Percentiles rank a stretch among this genome's conserved stretches.
Evolutionary conservation across 1,140 invertebrate species (phyloP).

Genomic region (Nymphalis io): DNA sequence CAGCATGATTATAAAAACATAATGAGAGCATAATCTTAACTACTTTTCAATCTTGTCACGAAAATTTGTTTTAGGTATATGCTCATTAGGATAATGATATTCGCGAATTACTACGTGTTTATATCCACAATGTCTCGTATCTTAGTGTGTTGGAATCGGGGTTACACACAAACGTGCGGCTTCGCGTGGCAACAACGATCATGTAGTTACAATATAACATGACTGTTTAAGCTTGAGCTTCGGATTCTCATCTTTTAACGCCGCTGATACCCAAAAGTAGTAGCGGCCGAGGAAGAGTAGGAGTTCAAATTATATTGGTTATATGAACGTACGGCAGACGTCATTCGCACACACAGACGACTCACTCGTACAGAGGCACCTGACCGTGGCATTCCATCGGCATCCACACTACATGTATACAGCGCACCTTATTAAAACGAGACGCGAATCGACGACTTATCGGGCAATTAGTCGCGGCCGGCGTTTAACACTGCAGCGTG

Average conservation of each 20-base stretch:
- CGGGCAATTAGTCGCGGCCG: conserved; percentile 77
- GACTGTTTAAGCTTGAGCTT: conserved; percentile 48
- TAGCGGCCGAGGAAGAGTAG: conserved; percentile 44
- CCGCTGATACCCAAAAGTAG: conserved; percentile 23
- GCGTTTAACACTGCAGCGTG: conserved; percentile 66
- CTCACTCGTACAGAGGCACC: conserved; percentile 50
- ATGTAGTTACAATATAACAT: conserved; percentile 61
- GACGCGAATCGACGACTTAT: conserved; percentile 80
- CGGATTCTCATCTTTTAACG: conserved; percentile 47
- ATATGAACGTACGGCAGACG: conserved; percentile 69
- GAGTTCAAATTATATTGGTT: conserved; percentile 51
- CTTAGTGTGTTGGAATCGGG: conserved; percentile 74
- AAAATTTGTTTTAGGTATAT: conserved; percentile 51
- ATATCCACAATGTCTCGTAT: conserved; percentile 68
- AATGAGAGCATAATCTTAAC: conserved; percentile 15
- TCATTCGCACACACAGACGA: conserved; percentile 67
- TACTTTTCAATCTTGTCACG: conserved; percentile 47
- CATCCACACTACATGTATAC: conserved; percentile 71
- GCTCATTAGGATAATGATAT: conserved; percentile 77
- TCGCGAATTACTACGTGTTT: conserved; percentile 76
- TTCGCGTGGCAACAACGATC: conserved; percentile 76
- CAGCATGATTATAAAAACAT: neutral
- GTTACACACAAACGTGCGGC: conserved; percentile 71
- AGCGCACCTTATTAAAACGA: conserved; percentile 80
- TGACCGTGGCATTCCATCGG: conserved; percentile 78